Conservation (phyloP, 2,797 vertebrate species). For the Cyprinella venusta region DNA sequence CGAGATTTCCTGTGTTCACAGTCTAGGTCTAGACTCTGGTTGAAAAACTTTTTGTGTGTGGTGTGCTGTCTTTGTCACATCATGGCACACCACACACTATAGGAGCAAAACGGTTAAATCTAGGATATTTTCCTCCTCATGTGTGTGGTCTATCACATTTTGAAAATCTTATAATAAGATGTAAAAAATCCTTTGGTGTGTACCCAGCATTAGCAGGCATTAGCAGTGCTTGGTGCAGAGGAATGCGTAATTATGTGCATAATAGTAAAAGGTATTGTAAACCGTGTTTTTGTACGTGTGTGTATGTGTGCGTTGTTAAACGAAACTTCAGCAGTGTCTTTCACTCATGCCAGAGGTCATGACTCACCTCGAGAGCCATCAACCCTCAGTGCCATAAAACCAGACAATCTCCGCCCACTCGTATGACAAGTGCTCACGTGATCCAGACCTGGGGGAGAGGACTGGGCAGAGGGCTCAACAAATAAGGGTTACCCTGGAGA, state of each 20-base stretch:
- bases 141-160: no score
- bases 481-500: constrained; percentile 60
- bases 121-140: no score
- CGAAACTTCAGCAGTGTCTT: constrained; percentile 38
- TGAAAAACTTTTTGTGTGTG: no score
- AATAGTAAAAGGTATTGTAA: constrained; percentile 2
- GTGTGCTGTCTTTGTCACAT: no score
- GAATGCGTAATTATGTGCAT: constrained; percentile 9
- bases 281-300: constrained; percentile 20
- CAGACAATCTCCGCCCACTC: constrained; percentile 51
- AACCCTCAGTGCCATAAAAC: constrained; percentile 52
- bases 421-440: constrained; percentile 41
- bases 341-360: constrained; percentile 60
- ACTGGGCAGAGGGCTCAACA: constrained; percentile 39
- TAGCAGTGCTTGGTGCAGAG: constrained; percentile 37
- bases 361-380: constrained; percentile 61
- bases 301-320: neutral
- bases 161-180: no score
- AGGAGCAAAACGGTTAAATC: no score
- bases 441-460: constrained; percentile 28
- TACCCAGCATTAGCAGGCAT: constrained; percentile 48
- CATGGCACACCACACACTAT: no score
- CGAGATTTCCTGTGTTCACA: no score
- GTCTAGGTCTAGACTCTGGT: no score
- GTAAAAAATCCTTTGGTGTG: no score